Conservation (phyloP, 2,797 vertebrate species). For the Lacerta viridis region DNA sequence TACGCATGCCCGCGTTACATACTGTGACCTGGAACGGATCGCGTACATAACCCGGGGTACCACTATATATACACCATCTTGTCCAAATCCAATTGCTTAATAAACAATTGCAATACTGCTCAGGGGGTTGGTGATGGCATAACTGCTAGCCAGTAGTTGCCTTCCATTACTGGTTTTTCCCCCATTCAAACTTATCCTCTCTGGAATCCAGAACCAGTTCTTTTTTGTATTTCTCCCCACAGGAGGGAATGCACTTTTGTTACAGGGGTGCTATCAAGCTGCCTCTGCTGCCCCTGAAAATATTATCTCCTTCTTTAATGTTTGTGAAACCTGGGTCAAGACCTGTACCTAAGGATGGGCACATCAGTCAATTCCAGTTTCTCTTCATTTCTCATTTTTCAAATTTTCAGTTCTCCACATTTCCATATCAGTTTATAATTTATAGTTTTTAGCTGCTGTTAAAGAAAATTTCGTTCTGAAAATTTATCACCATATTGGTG, state of each 20-base stretch:
- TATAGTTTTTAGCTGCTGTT: no score
- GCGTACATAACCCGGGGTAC: no score
- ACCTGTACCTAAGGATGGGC: conserved; percentile 56
- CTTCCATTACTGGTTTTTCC: neutral
- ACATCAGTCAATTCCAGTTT: no score
- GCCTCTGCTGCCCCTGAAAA: neutral
- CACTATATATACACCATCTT: no score
- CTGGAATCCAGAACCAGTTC: neutral
- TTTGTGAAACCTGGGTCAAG: conserved; percentile 40
- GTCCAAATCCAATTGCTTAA: neutral
- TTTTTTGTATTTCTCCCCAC: neutral
- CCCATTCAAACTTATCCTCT: neutral
- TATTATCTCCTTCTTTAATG: neutral
- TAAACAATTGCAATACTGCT: neutral
- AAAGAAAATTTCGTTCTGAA: no score
- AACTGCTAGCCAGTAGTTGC: neutral
- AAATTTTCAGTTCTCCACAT: no score
- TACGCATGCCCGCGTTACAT: no score
- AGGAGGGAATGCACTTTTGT: no score
- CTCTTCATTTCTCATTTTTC: no score
- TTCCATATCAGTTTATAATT: no score
- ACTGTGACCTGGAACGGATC: no score
- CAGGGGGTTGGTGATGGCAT: neutral
- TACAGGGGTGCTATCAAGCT: neutral
- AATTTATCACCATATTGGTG: no score